Base-by-base conservation (phyloP, 2,797 vertebrate genomes). In the Lates japonicus region DNA sequence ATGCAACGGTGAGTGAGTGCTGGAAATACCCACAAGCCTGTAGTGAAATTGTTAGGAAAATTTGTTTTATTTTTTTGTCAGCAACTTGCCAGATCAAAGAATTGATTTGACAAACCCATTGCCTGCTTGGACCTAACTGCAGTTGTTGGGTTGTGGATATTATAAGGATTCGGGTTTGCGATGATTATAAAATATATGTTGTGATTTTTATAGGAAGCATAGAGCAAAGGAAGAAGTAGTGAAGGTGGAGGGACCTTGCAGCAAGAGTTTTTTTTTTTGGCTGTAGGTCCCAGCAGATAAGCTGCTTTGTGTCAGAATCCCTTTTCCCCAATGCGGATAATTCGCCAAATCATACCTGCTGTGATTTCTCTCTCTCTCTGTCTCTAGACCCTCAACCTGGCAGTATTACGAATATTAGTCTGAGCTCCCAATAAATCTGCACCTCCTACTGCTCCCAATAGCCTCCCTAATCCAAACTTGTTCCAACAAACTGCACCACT, bases 321-420 rank as follows among this genome's bases (percentile, higher is more conserved):
- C 49, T 33, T 48, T 67, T 84, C 39, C 59, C 77, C 22, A 60
- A 57, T 51, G 59, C 51, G 75, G 59, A 68, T 5, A 1, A n/a
- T n/a, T 58, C 74, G 44, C n/a, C 73, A 73, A 54, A 81, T 81
- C 77, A 80, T 80, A 83, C 66, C 61, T 10, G 16, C n/a, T n/a
- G n/a, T 67, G 74, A 76, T 87, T 85, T 74, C 77, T 76, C 62
- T 80, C 71, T 51, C 62, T 77, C 46, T 68, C 70, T 51, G 65
- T 81, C 61, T 80, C 52, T 69, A 71, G 76, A 81, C 61, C 74
- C 74, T 76, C 3, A 10, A 81, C 85, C 82, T 82, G 33, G 75
- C 81, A 86, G 88, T n/a, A 86, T 92, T 83, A 84, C 8, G 62
- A 93, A 93, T 93, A 93, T 92, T 93, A 90, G 80, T 88, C 70